These are phyloP conservation scores for Alosa alosa DNA, from an alignment of 2,113 vertebrate species.

Conservation along the genomic window DNA sequence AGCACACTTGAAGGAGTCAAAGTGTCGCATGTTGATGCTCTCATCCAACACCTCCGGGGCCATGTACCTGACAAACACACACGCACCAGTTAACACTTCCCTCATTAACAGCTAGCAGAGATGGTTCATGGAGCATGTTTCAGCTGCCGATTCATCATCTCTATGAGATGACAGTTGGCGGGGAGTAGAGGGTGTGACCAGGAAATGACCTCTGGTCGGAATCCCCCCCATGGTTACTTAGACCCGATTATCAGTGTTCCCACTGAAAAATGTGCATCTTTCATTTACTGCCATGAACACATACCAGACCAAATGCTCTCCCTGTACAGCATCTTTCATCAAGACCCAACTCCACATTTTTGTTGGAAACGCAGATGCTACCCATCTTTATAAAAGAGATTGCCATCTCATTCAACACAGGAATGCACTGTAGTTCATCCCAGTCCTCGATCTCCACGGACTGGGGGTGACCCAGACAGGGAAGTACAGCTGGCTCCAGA, in stretches of 20 bases:
- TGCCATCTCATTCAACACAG: not conserved
- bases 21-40: constrained; percentile 96
- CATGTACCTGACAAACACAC: constrained; percentile 82
- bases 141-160: no score
- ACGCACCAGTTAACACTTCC: not conserved
- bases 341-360: not conserved
- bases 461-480: not conserved
- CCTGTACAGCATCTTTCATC: not conserved
- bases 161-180: no score
- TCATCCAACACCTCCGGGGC: constrained; percentile 95
- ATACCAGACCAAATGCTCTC: not conserved
- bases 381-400: not conserved
- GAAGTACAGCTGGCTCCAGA: not conserved
- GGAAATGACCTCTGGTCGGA: no score
- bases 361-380: not conserved
- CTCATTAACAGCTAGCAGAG: no score
- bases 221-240: no score
- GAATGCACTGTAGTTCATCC: not conserved
- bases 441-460: not conserved
- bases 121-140: no score
- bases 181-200: no score
- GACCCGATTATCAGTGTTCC: no score
- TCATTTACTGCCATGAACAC: not conserved
- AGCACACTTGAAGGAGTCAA: constrained; percentile 95
- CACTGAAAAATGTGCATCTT: no score